phyloP scores from a whole-genome alignment of 1,140 invertebrate species.

The Octopus sinensis region DNA sequence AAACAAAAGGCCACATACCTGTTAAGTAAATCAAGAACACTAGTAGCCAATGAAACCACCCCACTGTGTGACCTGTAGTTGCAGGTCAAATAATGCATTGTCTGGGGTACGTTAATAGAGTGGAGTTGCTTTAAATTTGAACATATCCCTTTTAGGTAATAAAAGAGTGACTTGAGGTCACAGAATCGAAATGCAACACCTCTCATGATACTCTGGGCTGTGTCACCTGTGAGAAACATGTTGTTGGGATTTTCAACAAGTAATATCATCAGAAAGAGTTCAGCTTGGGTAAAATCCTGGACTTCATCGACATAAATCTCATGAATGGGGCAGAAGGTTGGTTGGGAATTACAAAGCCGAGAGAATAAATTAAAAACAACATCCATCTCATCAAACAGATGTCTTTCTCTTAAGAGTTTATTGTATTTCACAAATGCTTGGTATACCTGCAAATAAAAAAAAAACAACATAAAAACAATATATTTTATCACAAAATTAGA shows the following conservation, averaged over 20 bases:
- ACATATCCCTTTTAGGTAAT: conserved; percentile 41
- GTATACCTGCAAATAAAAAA: neutral
- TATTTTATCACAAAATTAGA: too few relatives aligned
- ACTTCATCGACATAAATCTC: conserved; percentile 54
- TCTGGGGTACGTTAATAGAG: conserved; percentile 33
- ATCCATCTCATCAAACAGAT: conserved; percentile 48
- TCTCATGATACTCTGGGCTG: conserved; percentile 54
- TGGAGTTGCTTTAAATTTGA: conserved; percentile 34
- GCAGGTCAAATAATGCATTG: conserved; percentile 48
- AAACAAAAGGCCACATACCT: neutral
- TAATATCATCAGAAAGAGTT: conserved; percentile 46
- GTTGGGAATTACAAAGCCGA: conserved; percentile 24
- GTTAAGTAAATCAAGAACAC: conserved; percentile 42
- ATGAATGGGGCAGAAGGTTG: conserved; percentile 38
- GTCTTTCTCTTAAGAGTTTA: conserved; percentile 34
- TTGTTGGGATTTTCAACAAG: conserved; percentile 48
- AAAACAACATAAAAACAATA: neutral
- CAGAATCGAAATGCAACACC: conserved; percentile 51
- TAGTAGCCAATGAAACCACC: conserved; percentile 47
- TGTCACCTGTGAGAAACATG: conserved; percentile 54
- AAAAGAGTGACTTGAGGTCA: conserved; percentile 49
- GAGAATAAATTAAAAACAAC: conserved; percentile 34
- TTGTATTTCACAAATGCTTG: conserved; percentile 16
- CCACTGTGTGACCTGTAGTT: conserved; percentile 52
- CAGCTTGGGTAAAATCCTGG: conserved; percentile 54